These are phyloP conservation scores for Ochropacha duplaris DNA, from an alignment of 2,888 invertebrate genomes.

Conservation along the genomic window DNA sequence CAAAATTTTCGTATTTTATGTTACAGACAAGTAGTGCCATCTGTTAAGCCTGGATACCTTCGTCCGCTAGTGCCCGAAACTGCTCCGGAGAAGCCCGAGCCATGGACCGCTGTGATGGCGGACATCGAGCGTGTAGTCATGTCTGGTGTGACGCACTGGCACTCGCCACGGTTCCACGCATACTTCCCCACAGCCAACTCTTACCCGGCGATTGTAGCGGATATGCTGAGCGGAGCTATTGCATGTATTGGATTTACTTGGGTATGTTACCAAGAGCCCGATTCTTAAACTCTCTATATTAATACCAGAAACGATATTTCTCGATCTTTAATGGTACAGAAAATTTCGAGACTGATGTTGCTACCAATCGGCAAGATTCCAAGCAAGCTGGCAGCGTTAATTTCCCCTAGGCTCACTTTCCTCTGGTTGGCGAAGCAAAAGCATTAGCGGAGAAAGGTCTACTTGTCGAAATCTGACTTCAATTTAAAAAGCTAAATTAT, in stretches of 20 bases:
- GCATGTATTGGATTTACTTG: constrained; percentile 98
- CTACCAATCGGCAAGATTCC: too few species aligned
- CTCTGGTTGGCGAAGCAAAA: too few species aligned
- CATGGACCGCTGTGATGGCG: constrained; percentile 95
- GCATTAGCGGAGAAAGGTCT: too few species aligned
- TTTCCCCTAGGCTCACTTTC: too few species aligned
- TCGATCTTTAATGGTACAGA: too few species aligned
- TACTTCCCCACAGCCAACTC: constrained; percentile 97
- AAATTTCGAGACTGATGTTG: too few species aligned
- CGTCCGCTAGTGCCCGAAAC: constrained; percentile 91
- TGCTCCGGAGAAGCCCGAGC: constrained; percentile 93
- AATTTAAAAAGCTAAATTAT: too few species aligned
- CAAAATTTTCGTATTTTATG: neutral
- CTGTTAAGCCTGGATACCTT: constrained; percentile 96
- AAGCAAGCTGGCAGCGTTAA: too few species aligned
- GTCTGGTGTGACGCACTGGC: constrained; percentile 99
- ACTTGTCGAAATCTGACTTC: too few species aligned
- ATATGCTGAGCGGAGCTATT: constrained; percentile 97
- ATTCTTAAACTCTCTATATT: too few species aligned
- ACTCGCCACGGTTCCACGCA: constrained; percentile 97
- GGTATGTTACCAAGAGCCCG: constrained; percentile 90
- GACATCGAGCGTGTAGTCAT: constrained; percentile 98
- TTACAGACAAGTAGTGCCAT: constrained; percentile 92
- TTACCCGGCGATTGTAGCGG: constrained; percentile 96
- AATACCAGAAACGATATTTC: too few species aligned